These are phyloP conservation scores for Cryptus viduatorius DNA, from an alignment of 2,888 invertebrate genomes.

Conservation along the genomic window DNA sequence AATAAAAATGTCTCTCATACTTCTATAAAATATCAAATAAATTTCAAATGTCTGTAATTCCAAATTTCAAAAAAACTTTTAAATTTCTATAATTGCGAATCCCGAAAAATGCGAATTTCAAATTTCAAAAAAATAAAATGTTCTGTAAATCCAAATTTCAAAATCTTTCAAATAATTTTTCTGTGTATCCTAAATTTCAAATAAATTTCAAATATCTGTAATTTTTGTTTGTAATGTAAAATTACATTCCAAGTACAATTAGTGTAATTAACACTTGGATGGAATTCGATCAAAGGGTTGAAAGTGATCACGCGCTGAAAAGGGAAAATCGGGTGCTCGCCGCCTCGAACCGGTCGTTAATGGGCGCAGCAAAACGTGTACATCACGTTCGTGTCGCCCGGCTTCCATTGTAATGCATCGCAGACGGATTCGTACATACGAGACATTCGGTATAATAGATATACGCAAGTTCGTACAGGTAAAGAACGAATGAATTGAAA, in stretches of 20 bases:
- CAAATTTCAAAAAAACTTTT: too few species aligned
- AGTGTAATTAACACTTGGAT: not conserved
- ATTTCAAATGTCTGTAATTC: too few species aligned
- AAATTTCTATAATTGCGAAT: too few species aligned
- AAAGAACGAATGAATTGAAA: slow-evolving; percentile 79
- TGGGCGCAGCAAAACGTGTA: slow-evolving; percentile 54
- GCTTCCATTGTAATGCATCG: slow-evolving; percentile 75
- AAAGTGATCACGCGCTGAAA: slow-evolving; percentile 80
- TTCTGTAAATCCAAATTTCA: too few species aligned
- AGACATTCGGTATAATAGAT: slow-evolving; percentile 27
- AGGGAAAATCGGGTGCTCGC: slow-evolving; percentile 78
- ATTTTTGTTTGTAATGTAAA: not conserved
- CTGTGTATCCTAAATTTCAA: too few species aligned
- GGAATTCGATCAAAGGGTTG: slow-evolving; percentile 62
- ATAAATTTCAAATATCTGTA: too few species aligned
- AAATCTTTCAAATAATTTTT: too few species aligned
- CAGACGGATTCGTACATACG: slow-evolving; percentile 52
- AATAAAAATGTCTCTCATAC: too few species aligned
- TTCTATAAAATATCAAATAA: too few species aligned
- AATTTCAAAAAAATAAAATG: too few species aligned
- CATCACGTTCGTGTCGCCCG: slow-evolving; percentile 65
- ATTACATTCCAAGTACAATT: not conserved
- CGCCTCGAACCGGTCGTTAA: slow-evolving; percentile 6
- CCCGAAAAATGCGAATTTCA: too few species aligned
- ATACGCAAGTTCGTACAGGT: slow-evolving; percentile 32